Percentiles rank a stretch among this genome's conserved stretches.
Conservation (phyloP, 2,888 invertebrate genomes). For the Chelonus formosanus region DNA sequence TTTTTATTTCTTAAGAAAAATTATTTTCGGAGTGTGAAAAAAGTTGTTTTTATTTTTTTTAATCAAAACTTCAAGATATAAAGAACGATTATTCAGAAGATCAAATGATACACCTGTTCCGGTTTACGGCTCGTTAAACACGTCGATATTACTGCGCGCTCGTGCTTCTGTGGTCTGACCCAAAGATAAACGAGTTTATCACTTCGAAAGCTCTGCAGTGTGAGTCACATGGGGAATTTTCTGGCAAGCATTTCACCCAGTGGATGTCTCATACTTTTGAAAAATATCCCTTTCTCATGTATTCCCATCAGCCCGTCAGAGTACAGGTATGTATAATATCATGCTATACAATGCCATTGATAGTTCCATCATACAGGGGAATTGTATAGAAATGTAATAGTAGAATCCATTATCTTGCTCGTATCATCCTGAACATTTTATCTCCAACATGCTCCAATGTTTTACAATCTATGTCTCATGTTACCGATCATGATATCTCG, state of each 20-base stretch:
- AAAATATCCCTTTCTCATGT: conserved; percentile 16
- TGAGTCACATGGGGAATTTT: conserved; percentile 22
- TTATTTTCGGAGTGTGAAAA: neutral
- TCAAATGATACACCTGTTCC: conserved; percentile 31
- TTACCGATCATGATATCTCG: conserved; percentile 7
- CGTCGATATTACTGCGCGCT: conserved; percentile 23
- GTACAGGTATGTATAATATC: neutral
- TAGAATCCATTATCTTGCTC: neutral
- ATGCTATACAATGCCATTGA: too few species aligned
- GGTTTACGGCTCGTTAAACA: conserved; percentile 39
- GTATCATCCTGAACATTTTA: too few species aligned
- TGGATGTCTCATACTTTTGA: conserved; percentile 9
- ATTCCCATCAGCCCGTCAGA: neutral
- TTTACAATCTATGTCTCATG: neutral
- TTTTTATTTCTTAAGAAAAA: neutral
- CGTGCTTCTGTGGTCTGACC: conserved; percentile 31
- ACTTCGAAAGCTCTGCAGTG: conserved; percentile 34
- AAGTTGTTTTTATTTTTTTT: conserved; percentile 22
- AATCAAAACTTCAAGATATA: neutral
- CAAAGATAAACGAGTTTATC: conserved; percentile 42
- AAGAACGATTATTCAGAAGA: conserved; percentile 17
- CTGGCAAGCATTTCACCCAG: conserved; percentile 14
- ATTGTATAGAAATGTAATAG: too few species aligned
- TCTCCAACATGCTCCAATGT: too few species aligned
- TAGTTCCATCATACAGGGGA: too few species aligned